A percentile compares a stretch with the other conserved stretches of the same genome.
Conservation (phyloP, 2,797 vertebrate genomes). For the Rhinichthys osculus region DNA sequence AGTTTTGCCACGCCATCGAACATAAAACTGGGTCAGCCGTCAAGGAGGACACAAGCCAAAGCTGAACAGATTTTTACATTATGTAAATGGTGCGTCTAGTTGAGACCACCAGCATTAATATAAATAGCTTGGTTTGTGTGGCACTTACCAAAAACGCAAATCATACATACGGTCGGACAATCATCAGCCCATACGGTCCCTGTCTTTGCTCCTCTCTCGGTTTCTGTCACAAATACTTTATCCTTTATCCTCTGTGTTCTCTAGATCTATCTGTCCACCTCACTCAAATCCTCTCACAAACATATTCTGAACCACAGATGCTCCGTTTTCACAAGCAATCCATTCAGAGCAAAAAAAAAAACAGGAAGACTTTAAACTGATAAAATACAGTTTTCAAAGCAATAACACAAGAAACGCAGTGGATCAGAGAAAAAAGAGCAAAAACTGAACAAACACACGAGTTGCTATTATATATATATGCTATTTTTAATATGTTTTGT, state of each 20-base stretch:
- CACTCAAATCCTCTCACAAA: slow-evolving; percentile 19
- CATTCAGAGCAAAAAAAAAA: neutral
- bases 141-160: neutral
- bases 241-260: slow-evolving; percentile 28
- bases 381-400: neutral
- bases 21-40: slow-evolving; percentile 34
- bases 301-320: slow-evolving; percentile 21
- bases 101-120: slow-evolving; percentile 13
- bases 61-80: slow-evolving; percentile 39
- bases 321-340: slow-evolving; percentile 9
- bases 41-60: slow-evolving; percentile 5
- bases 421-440: neutral
- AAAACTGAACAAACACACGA: neutral
- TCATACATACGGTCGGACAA: neutral
- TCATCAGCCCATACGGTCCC: slow-evolving; percentile 9
- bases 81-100: slow-evolving; percentile 29
- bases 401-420: neutral
- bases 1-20: slow-evolving; percentile 32
- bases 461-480: too few relatives aligned
- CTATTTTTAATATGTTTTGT: too few relatives aligned
- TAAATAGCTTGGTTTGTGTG: slow-evolving; percentile 31
- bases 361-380: neutral
- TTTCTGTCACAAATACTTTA: slow-evolving; percentile 22
- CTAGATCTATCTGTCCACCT: slow-evolving; percentile 13
- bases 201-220: slow-evolving; percentile 3